These are phyloP conservation scores for Agonopterix subpropinquella DNA, from an alignment of 2,888 invertebrate species.

Conservation along the genomic window DNA sequence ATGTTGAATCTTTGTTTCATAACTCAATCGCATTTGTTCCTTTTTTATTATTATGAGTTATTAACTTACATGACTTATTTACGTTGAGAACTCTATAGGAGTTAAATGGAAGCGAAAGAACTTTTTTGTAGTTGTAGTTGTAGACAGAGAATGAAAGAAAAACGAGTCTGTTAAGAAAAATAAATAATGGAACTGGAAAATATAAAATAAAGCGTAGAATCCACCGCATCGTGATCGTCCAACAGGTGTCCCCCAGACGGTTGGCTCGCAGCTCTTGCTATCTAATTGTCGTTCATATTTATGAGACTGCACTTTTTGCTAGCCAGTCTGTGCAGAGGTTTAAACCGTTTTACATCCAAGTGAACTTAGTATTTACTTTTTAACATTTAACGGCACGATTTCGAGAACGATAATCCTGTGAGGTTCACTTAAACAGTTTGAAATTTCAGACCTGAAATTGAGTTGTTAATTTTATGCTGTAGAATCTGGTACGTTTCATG, in stretches of 20 bases:
- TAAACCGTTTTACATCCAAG: conserved; percentile 25
- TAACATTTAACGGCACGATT: conserved; percentile 15
- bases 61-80: too few species aligned
- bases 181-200: conserved; percentile 4
- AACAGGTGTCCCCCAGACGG: conserved; percentile 44
- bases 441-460: background rate
- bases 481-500: background rate
- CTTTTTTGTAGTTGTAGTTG: too few species aligned
- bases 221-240: conserved; percentile 14
- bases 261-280: conserved; percentile 14
- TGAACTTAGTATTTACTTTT: conserved; percentile 11
- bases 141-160: too few species aligned
- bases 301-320: conserved; percentile 37
- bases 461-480: background rate
- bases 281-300: conserved; percentile 54
- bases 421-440: background rate
- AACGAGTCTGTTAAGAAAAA: background rate
- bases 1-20: too few species aligned
- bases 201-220: conserved; percentile 15
- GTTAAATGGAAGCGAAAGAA: too few species aligned
- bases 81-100: too few species aligned
- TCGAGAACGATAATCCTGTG: background rate
- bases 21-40: too few species aligned
- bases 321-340: conserved; percentile 18
- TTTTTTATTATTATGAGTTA: too few species aligned